Base-by-base conservation (phyloP, 2,888 invertebrate genomes). In the Netelia virgata region DNA sequence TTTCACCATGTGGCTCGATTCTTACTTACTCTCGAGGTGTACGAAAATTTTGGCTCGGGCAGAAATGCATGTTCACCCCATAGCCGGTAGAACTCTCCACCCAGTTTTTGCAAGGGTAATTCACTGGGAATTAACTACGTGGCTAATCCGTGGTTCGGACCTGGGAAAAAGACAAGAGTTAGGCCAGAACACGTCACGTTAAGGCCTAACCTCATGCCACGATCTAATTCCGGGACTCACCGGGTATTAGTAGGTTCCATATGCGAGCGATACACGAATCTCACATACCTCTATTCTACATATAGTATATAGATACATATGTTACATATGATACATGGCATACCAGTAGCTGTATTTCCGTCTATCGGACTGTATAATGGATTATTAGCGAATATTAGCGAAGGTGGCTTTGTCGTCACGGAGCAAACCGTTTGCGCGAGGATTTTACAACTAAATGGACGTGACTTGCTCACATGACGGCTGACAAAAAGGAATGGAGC, bases 361-460 rank as follows among this genome's bases (percentile, higher is more conserved):
- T 36, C 57, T 55, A 16, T 28, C 61, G 23, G 61, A 36, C 18
- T 64, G 79, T 55, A 86, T 90, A 91, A 91, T 90, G 88, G 89
- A 90, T 90, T 88, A 90, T 89, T 88, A 87, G 80, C 78, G 43
- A 86, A 91, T 90, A 91, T 89, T 89, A 90, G 89, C 88, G 88
- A 89, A 88, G 88, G 89, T 89, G 89, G 88, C 89, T 91, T 88
- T 86, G 87, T 86, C 74, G 82, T 86, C 84, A 86, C 86, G 79
- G 83, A 70, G 72, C 64, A 72, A 83, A 86, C 61, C 79, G 57
- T 83, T 70, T 36, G 36, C 36, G 1, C 74, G 73, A 83, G 66
- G 64, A 64, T 61, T 16, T 16, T 36, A 10, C 36, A 20, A 23
- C 11, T 47, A 47, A 47, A 47, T 14, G 47, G 11, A 14, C 3